A percentile compares a stretch with the other conserved stretches of the same genome.
Conservation (phyloP, 2,888 invertebrate genomes). For the Amphipoea oculea region DNA sequence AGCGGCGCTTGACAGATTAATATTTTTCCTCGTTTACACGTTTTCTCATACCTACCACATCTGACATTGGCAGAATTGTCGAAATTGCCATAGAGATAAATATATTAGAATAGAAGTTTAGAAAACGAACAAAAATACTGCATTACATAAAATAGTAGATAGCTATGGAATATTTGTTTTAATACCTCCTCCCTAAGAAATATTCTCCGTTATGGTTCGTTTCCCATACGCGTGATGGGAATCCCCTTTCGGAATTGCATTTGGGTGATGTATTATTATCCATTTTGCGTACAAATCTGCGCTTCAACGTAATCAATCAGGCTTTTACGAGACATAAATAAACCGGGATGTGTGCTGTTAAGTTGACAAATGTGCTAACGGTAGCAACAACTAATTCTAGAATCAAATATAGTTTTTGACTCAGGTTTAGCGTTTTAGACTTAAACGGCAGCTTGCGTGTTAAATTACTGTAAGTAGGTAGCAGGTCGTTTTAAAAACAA, state of each 20-base stretch:
- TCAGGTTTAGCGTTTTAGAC: neutral
- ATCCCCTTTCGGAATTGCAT: conserved; percentile 68
- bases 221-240: conserved; percentile 46
- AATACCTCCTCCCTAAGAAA: conserved; percentile 8
- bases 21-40: too few species aligned
- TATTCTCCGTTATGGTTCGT: conserved; percentile 30
- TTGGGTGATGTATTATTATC: conserved; percentile 74
- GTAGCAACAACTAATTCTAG: conserved; percentile 37
- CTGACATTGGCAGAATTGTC: neutral
- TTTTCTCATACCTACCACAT: too few species aligned
- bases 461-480: neutral
- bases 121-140: neutral
- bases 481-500: neutral
- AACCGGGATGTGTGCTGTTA: conserved; percentile 54
- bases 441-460: neutral
- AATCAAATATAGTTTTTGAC: conserved; percentile 3
- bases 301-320: conserved; percentile 75
- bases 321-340: conserved; percentile 72
- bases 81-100: neutral
- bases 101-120: neutral
- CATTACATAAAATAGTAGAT: neutral
- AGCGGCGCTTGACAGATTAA: too few species aligned
- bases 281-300: conserved; percentile 72
- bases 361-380: conserved; percentile 55
- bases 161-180: conserved; percentile 8